Evolutionary conservation across 2,797 vertebrate genomes (phyloP), one percentile per base, ranked within the genome.

Genomic region (Schizopygopsis malacanthus): DNA sequence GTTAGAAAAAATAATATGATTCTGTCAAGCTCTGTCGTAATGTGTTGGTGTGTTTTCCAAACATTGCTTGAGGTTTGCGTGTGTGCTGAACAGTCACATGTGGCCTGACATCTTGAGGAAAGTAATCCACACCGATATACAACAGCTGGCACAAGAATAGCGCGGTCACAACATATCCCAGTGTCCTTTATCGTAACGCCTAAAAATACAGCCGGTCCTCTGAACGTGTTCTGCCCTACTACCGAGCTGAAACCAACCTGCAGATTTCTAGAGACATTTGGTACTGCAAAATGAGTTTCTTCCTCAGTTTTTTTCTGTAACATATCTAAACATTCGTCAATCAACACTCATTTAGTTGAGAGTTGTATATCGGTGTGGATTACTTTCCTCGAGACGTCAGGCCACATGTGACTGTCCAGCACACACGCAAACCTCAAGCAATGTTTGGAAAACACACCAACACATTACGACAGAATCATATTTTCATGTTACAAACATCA

Each of bases 181-280:
- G 85, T 87, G 88, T 85, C 85, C 65, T 81, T 41, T 83, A 85
- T 82, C 85, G 43, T 22, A 54, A 76, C 56, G 8, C 50, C 88
- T 82, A 87, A 89, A 89, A 89, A 87, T 89, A 89, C 84, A 33
- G 61, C 33, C 65, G 9, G 52, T 72, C 52, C 61, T 22, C 71
- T 81, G 83, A 86, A 88, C 72, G 65, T 80, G 79, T 67, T 41
- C 22, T 70, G 45, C 25, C 45, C 20, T n/a, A 77, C 75, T 71
- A 79, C 85, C 78, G 79, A 28, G 37, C 82, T 50, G 41, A 79
- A 84, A 8, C 39, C 79, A 39, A 41, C 16, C 61, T 15, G 11
- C 22, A 11, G 43, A 22, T 79, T 43, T 25, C 28, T 5, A 11
- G n/a, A 59, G 37, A 5, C 20, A 7, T 25, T 2, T 20, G 25